Conservation (phyloP, 1,140 invertebrate genomes). For the Drosophila serrata region DNA sequence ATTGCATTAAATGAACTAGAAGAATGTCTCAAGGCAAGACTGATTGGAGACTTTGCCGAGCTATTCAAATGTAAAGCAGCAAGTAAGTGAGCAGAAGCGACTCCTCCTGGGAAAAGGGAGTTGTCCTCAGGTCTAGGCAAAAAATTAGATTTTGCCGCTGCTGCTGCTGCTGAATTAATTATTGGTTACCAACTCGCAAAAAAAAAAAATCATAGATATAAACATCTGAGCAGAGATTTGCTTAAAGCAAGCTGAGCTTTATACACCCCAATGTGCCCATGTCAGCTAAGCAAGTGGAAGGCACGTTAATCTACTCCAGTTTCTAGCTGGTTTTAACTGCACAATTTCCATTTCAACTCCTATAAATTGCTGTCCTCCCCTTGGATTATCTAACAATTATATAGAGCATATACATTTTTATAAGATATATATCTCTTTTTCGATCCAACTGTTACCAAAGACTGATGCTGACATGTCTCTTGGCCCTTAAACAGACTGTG, state of each 20-base stretch:
- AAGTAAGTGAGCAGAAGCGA: slow-evolving; percentile 20
- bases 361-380: not conserved
- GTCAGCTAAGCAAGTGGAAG: slow-evolving; percentile 13
- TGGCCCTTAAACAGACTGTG: slow-evolving; percentile 21
- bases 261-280: slow-evolving; percentile 20
- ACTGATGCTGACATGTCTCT: not conserved
- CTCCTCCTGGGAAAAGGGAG: slow-evolving; percentile 4
- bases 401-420: not conserved
- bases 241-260: not conserved
- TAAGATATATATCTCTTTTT: not conserved
- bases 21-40: slow-evolving; percentile 47
- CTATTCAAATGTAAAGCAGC: slow-evolving; percentile 27
- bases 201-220: not conserved
- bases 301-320: not conserved
- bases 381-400: no score
- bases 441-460: not conserved
- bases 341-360: slow-evolving; percentile 16
- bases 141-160: not conserved
- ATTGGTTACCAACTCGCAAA: not conserved
- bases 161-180: not conserved
- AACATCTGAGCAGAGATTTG: slow-evolving; percentile 1
- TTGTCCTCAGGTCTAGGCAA: not conserved
- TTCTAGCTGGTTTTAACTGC: slow-evolving; percentile 13
- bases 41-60: slow-evolving; percentile 39
- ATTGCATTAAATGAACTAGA: slow-evolving; percentile 61